Base-by-base conservation (phyloP, 2,113 vertebrate species). In the Damaliscus lunatus region DNA sequence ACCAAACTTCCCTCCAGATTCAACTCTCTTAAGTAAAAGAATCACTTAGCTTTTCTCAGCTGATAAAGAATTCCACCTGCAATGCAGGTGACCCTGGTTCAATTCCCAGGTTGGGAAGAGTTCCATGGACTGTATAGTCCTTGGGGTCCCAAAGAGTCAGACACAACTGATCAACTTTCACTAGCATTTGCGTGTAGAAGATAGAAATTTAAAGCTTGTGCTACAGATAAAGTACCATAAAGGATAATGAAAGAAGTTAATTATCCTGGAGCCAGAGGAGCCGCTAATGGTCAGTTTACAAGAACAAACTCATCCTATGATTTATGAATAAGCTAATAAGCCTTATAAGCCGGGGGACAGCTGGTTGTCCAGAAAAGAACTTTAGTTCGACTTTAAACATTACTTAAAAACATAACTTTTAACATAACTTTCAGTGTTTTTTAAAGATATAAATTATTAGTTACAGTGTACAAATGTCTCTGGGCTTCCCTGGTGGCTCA, bases 41-140 rank as follows among this genome's bases (percentile, higher is more conserved):
- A 21, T 67, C 64, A 67, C n/a, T 67, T 67, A 67, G 64, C 64
- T 36, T 36, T 33, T 71, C 64, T 71, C 64, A 21, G n/a, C 64
- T 71, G 64, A 71, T 71, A 36, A 71, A 71, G n/a, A 71, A 36
- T 71, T 71, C 64, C 5, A 36, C 9, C 5, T 36, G 64, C 64
- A 71, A 23, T 36, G n/a, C n/a, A 71, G 19, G 64, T 23, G n/a
- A 71, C 64, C n/a, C 19, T 11, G 64, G 64, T 71, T 71, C 19
- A 5, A 6, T 71, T 71, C n/a, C n/a, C 2, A 0, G 19, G n/a
- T 71, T 36, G n/a, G n/a, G n/a, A 36, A 36, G n/a, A 71, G 3
- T 71, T 21, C 9, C n/a, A 23, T 67, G 9, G n/a, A 11, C 64
- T 71, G 17, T 71, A 21, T 36, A 21, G 17, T 36, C 64, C n/a